A percentile compares a stretch with the other conserved stretches of the same genome.
phyloP scores from a whole-genome alignment of 2,888 invertebrate species.

The Lasioglossum calceatum region DNA sequence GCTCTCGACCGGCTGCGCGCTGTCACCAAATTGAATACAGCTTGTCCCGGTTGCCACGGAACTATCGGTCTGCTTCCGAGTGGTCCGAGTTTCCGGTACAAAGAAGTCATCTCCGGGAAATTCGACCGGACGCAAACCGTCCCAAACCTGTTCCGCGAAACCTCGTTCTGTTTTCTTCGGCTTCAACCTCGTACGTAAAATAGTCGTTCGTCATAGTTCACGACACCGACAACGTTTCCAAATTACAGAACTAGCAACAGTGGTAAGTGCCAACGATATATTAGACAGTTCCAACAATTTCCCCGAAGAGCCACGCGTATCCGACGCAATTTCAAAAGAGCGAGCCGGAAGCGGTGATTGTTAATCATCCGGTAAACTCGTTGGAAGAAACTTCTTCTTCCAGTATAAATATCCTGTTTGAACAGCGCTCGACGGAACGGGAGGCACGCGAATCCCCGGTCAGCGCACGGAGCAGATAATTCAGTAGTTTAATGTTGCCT shows the following conservation, averaged over 20 bases:
- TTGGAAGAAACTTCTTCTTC: not conserved
- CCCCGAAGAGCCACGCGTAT: not conserved
- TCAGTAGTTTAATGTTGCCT: slow-evolving; percentile 13
- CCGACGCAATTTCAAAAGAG: not conserved
- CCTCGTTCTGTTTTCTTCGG: not conserved
- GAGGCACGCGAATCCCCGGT: not conserved
- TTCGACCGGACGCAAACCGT: not conserved
- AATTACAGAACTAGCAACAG: not conserved
- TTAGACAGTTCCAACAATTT: not conserved
- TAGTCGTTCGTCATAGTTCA: no score
- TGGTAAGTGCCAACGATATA: not conserved
- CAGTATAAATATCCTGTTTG: not conserved
- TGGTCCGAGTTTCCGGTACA: not conserved
- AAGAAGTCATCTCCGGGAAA: not conserved
- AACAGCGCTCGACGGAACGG: not conserved
- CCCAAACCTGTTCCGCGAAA: not conserved
- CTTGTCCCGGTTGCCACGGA: not conserved
- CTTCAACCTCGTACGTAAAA: no score
- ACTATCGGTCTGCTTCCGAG: not conserved
- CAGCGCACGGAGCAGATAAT: not conserved
- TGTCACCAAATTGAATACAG: slow-evolving; percentile 3
- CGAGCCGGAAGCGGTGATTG: not conserved
- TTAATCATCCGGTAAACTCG: not conserved
- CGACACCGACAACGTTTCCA: no score
- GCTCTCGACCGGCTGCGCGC: not conserved